Evolutionary conservation across 2,113 vertebrate genomes (phyloP), one percentile per base, ranked within the genome.

Genomic region (Carassius carassius): DNA sequence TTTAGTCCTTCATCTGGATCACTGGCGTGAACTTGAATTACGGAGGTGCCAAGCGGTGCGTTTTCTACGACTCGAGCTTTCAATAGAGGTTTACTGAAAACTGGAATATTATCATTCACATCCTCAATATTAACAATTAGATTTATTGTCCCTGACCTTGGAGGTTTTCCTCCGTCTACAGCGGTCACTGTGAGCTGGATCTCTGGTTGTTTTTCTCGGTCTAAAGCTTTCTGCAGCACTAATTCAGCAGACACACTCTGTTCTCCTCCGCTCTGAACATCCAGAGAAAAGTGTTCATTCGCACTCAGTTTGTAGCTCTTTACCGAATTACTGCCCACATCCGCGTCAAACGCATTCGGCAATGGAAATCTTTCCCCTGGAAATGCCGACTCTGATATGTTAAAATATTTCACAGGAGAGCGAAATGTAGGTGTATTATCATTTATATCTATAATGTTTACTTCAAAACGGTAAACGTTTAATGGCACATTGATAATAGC

Each of bases 1-100:
- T 90, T 90, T 19, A 69, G 11, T 0, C 87, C 90, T 21, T 91
- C 90, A 12, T 91, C 90, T 35, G 72, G 6, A 14, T 91, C 90
- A 32, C 67, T 85, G 16, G 89, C 90, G 54, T 86, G 73, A 44
- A 89, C 54, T 13, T 23, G 17, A 29, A 88, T 44, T 44, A 44
- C 41, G 8, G 41, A 44, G 8, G 41, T 44, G 41, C 41, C 41
- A 44, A 44, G 41, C 41, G 41, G 41, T 11, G 41, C 41, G 41
- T 44, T 44, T 44, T 44, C 41, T 2, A 5, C n/a, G 12, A 91
- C 37, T 2, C 62, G 76, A 11, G 80, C 74, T 86, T 90, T 90
- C 10, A 86, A 90, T 2, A 90, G 37, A 9, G 83, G 11, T 9
- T 82, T 86, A 82, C 74, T 87, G 49, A 88, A 70, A 0, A 0